Percentiles rank a stretch among this genome's conserved stretches.
Conservation (phyloP, 1,140 invertebrate genomes). For the Drosophila punjabiensis region DNA sequence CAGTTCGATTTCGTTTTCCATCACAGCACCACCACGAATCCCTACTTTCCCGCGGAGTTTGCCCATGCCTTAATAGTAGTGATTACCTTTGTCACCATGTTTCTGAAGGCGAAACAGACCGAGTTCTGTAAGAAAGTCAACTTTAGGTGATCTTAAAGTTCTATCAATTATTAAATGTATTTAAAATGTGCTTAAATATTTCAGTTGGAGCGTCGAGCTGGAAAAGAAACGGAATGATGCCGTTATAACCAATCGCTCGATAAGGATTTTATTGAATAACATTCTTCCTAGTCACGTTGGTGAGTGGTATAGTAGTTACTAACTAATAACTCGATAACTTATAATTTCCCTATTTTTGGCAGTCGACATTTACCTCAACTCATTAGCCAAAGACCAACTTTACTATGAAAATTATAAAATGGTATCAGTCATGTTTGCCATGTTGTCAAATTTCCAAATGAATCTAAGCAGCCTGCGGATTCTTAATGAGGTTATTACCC, state of each 20-base stretch:
- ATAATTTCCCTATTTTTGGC: constrained; percentile 26
- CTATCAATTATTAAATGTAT: background rate
- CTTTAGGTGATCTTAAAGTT: constrained; percentile 75
- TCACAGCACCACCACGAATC: constrained; percentile 88
- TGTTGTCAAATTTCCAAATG: constrained; percentile 90
- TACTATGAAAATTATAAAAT: constrained; percentile 93
- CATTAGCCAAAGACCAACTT: constrained; percentile 89
- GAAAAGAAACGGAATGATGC: constrained; percentile 92
- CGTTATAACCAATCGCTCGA: constrained; percentile 90
- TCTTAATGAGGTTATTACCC: constrained; percentile 95
- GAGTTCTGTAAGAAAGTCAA: constrained; percentile 96
- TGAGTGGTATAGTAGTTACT: constrained; percentile 83
- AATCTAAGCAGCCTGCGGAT: constrained; percentile 90
- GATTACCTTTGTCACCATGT: constrained; percentile 89
- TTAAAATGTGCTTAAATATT: background rate
- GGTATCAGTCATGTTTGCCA: constrained; percentile 96
- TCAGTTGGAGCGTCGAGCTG: constrained; percentile 93
- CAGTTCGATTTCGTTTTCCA: constrained; percentile 86
- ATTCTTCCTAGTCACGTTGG: constrained; percentile 94
- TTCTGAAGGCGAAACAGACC: constrained; percentile 93
- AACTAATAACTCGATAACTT: background rate
- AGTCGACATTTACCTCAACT: constrained; percentile 92
- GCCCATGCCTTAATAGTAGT: constrained; percentile 90
- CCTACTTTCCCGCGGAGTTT: constrained; percentile 87
- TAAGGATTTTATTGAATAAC: constrained; percentile 93